These are phyloP conservation scores for Chondrilla cf. caribensis DNA, from an alignment of 37 sponge, comb jelly and placozoan species.

Conservation along the genomic window DNA sequence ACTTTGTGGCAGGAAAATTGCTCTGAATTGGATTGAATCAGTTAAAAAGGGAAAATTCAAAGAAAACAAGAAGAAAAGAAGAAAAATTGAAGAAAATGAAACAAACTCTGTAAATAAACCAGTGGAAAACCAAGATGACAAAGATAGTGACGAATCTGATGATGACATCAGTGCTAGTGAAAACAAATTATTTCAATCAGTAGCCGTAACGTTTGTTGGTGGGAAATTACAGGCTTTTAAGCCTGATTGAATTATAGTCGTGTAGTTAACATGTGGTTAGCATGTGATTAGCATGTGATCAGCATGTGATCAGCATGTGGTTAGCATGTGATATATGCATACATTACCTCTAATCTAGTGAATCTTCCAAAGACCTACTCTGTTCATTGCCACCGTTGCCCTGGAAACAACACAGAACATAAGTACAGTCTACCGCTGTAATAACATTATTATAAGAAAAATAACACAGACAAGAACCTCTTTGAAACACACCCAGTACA, in stretches of 20 bases:
- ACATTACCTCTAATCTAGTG: too few relatives aligned
- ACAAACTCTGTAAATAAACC: too few relatives aligned
- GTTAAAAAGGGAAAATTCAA: background rate
- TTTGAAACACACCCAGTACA: too few relatives aligned
- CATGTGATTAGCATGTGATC: background rate
- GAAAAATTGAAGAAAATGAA: background rate
- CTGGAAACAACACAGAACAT: too few relatives aligned
- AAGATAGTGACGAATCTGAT: background rate
- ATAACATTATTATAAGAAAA: too few relatives aligned
- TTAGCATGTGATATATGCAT: background rate
- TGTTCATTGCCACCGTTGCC: too few relatives aligned
- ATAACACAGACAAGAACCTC: too few relatives aligned
- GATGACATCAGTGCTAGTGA: background rate
- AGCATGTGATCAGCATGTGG: background rate
- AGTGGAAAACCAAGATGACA: too few relatives aligned
- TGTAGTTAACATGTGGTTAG: background rate
- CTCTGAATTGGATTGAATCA: background rate
- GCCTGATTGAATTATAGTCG: background rate
- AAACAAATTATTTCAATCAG: background rate
- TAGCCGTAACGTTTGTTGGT: constrained; percentile 20
- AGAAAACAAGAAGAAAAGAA: background rate
- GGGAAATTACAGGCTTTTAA: background rate
- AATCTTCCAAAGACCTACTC: too few relatives aligned
- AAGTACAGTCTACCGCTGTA: too few relatives aligned
- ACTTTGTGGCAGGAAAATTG: background rate